Percentiles rank a stretch among this genome's conserved stretches.
phyloP scores from a whole-genome alignment of 2,113 vertebrate genomes.

The Pseudopodoces humilis region DNA sequence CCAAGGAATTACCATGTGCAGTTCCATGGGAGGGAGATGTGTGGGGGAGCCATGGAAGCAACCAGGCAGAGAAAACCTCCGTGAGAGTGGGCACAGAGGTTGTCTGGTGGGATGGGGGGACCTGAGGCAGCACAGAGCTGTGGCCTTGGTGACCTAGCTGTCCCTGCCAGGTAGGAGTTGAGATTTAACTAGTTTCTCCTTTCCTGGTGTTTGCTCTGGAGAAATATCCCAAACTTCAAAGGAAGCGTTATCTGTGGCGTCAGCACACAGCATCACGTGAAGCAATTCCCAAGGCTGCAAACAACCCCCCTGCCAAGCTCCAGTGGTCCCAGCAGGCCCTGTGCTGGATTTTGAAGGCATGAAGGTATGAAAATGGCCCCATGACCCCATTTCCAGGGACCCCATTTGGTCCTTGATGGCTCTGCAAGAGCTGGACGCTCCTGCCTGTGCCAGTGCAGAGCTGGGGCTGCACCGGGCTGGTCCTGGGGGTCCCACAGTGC shows the following conservation, averaged over 20 bases:
- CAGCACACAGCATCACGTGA: not conserved
- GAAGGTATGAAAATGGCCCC: not conserved
- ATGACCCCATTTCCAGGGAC: not conserved
- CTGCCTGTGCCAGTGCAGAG: accelerated
- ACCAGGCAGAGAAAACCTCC: accelerated
- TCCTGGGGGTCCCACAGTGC: not conserved
- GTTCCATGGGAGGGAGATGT: not conserved
- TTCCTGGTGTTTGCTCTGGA: not conserved
- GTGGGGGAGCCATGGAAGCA: accelerated
- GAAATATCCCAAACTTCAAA: not conserved
- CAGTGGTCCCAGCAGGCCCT: not conserved
- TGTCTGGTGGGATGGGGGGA: accelerated
- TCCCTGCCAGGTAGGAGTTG: constrained; percentile 13
- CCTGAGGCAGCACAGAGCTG: accelerated
- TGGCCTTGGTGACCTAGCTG: not conserved
- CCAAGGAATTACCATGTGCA: not conserved
- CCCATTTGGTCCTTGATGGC: not conserved
- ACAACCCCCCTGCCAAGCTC: not conserved
- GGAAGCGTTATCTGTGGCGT: not conserved
- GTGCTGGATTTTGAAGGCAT: not conserved
- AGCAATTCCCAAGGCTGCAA: not conserved
- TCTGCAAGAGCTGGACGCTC: accelerated
- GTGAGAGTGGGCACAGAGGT: not conserved
- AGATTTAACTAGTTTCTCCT: constrained; percentile 14
- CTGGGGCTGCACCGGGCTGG: accelerated